Percentiles rank a stretch among this genome's conserved stretches.
Conservation (phyloP, 2,888 invertebrate genomes). For the Alloscopus bannaensis region DNA sequence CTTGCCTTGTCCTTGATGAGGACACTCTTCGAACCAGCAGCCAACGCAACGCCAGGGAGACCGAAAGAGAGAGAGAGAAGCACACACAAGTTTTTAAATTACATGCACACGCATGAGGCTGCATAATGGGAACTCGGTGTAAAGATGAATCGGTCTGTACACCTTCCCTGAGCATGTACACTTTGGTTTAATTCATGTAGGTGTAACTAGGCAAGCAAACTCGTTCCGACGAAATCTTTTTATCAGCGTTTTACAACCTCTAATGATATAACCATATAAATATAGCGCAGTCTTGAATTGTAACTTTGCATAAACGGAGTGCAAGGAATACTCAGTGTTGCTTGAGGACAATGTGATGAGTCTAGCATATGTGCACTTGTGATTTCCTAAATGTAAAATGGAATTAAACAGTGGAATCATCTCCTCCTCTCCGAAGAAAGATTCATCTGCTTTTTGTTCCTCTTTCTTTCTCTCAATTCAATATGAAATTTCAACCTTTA, state of each 20-base stretch:
- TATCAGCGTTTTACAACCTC: not conserved
- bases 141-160: not conserved
- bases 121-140: not conserved
- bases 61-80: not conserved
- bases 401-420: slow-evolving; percentile 16
- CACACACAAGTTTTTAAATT: not conserved
- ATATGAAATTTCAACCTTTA: not conserved
- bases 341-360: slow-evolving; percentile 16
- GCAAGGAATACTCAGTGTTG: not conserved
- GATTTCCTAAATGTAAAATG: slow-evolving; percentile 4
- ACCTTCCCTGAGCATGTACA: too few species aligned
- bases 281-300: not conserved
- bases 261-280: not conserved
- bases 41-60: slow-evolving; percentile 16
- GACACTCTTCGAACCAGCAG: slow-evolving; percentile 22
- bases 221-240: not conserved
- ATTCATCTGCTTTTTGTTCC: slow-evolving; percentile 1
- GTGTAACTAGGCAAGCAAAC: not conserved
- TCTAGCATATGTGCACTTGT: not conserved
- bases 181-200: not conserved
- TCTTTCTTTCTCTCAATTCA: not conserved
- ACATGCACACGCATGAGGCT: not conserved
- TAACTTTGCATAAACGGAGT: not conserved
- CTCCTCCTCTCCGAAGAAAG: not conserved
- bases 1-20: slow-evolving; percentile 55